Percentiles rank a stretch among this genome's conserved stretches.
Conservation (phyloP, 1,140 invertebrate species). For the Pseudomyrmex sp. region DNA sequence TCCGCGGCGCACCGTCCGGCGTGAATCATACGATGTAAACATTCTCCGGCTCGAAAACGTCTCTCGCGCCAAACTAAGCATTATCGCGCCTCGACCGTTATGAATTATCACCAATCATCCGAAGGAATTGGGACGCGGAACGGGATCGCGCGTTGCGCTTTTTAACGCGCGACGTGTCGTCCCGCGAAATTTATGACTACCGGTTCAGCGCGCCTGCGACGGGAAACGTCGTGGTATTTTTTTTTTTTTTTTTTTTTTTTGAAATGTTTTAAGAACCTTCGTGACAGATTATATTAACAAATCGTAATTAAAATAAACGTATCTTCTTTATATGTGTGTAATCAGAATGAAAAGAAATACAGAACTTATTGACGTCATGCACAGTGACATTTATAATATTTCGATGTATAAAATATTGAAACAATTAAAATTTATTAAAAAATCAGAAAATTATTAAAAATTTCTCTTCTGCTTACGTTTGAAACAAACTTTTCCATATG, state of each 20-base stretch:
- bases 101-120: conserved; percentile 42
- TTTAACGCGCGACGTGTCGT: conserved; percentile 5
- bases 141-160: conserved; percentile 17
- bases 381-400: too few species aligned
- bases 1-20: conserved; percentile 26
- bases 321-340: too few species aligned
- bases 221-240: neutral
- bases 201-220: neutral
- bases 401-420: too few species aligned
- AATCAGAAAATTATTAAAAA: too few species aligned
- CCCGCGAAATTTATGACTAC: conserved; percentile 44
- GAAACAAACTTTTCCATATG: too few species aligned
- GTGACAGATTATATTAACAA: neutral
- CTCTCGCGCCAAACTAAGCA: conserved; percentile 53
- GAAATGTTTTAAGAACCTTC: neutral
- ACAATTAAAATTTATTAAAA: neutral
- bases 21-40: conserved; percentile 60
- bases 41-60: conserved; percentile 34
- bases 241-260: conserved; percentile 14
- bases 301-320: too few species aligned
- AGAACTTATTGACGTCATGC: too few species aligned
- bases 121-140: conserved; percentile 44
- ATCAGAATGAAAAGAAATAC: too few species aligned
- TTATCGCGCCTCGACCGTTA: conserved; percentile 32
- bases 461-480: too few species aligned